Percentiles rank a stretch among this genome's conserved stretches.
These are phyloP conservation scores for Chloroceryle aenea DNA, from an alignment of 2,113 vertebrate genomes.

Conservation along the genomic window DNA sequence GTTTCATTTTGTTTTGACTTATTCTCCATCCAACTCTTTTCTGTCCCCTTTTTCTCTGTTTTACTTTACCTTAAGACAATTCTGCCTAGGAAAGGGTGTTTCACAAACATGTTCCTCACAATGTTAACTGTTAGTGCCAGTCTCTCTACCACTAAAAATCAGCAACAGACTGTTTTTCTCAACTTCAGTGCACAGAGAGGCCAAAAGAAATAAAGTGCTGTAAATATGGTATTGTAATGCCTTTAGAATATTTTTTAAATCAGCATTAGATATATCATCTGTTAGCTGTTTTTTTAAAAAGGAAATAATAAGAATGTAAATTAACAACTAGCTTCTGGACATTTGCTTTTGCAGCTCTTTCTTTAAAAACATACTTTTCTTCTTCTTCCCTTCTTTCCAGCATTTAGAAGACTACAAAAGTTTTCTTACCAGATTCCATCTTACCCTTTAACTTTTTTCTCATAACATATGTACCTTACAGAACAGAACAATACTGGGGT, in stretches of 20 bases:
- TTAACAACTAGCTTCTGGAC: not conserved
- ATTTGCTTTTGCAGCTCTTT: not conserved
- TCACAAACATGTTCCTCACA: constrained; percentile 3
- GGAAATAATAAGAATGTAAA: not conserved
- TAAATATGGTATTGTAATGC: not conserved
- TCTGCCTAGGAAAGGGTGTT: constrained; percentile 21
- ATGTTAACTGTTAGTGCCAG: constrained; percentile 6
- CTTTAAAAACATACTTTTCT: not conserved
- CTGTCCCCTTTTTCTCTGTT: constrained; percentile 33
- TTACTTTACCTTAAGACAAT: constrained; percentile 40
- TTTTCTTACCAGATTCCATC: not conserved
- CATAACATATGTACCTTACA: not conserved
- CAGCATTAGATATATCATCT: not conserved
- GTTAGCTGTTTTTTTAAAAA: not conserved
- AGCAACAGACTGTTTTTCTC: not conserved
- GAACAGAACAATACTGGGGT: not conserved
- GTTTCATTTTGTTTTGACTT: constrained; percentile 55
- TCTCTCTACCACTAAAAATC: constrained; percentile 21
- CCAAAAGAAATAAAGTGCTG: not conserved
- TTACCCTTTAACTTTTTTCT: not conserved
- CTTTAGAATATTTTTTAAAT: not conserved
- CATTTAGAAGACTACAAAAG: not conserved
- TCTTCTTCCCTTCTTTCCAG: not conserved
- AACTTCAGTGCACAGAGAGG: not conserved
- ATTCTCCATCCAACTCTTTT: constrained; percentile 58